Conservation (phyloP, 1,140 invertebrate genomes). For the Sipha flava region DNA sequence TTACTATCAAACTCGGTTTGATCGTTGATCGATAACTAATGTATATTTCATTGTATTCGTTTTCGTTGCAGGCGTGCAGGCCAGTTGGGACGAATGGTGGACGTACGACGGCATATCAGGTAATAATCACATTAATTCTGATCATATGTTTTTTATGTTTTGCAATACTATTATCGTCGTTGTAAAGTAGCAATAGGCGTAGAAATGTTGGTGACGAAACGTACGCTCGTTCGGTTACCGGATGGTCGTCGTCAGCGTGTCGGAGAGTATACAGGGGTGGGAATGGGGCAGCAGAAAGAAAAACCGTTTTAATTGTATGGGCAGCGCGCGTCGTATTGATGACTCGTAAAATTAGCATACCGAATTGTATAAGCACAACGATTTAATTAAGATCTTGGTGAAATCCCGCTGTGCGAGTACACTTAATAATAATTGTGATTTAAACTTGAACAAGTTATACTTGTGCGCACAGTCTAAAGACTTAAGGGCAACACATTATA, state of each 20-base stretch:
- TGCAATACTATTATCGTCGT: too few relatives aligned
- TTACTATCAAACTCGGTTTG: not conserved
- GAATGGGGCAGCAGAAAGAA: too few relatives aligned
- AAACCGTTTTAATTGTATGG: too few relatives aligned
- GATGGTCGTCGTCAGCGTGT: too few relatives aligned
- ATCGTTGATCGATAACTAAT: too few relatives aligned
- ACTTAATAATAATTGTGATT: constrained; percentile 7
- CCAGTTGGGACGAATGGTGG: constrained; percentile 60
- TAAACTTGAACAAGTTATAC: not conserved
- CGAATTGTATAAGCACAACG: not conserved
- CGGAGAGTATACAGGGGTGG: too few relatives aligned
- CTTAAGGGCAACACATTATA: not conserved
- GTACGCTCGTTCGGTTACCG: too few relatives aligned
- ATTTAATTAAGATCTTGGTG: not conserved
- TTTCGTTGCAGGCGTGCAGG: constrained; percentile 46
- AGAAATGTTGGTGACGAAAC: too few relatives aligned
- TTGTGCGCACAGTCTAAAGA: not conserved
- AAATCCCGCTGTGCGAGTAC: not conserved
- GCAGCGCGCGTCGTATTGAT: too few relatives aligned
- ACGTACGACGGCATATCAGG: constrained; percentile 60
- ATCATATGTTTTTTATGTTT: not conserved
- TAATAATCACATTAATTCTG: constrained; percentile 40
- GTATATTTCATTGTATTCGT: not conserved
- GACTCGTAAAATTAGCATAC: too few relatives aligned
- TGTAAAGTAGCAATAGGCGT: too few relatives aligned